A percentile compares a stretch with the other conserved stretches of the same genome.
Conservation (phyloP, 2,888 invertebrate genomes). For the Ormyrus rosae region DNA sequence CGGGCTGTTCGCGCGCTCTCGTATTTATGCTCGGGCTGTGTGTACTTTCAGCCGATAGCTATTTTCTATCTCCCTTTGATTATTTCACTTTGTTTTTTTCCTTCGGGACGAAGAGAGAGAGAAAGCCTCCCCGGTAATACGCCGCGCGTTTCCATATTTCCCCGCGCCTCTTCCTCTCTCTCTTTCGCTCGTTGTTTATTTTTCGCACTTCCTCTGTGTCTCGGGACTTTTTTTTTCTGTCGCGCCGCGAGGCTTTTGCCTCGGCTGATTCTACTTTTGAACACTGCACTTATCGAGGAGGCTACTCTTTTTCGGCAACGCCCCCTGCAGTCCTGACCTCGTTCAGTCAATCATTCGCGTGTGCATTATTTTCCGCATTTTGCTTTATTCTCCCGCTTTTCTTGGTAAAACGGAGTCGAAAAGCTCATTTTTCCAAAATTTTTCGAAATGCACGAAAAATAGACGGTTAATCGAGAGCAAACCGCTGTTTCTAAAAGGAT, state of each 20-base stretch:
- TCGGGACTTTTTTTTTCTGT: constrained; percentile 26
- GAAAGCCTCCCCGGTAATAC: constrained; percentile 8
- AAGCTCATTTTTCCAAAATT: background rate
- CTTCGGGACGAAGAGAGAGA: background rate
- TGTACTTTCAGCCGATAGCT: constrained; percentile 37
- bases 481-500: too few species aligned
- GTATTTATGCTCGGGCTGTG: constrained; percentile 13
- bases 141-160: constrained; percentile 28
- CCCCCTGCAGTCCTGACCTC: constrained; percentile 14
- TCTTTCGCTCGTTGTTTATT: constrained; percentile 46
- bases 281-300: constrained; percentile 31
- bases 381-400: too few species aligned
- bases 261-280: constrained; percentile 27
- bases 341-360: constrained; percentile 55
- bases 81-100: constrained; percentile 52
- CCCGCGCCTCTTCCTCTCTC: background rate
- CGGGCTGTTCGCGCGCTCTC: background rate
- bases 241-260: constrained; percentile 29
- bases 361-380: background rate
- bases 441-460: too few species aligned
- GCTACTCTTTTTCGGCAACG: constrained; percentile 17
- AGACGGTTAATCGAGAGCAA: too few species aligned
- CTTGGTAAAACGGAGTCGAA: background rate
- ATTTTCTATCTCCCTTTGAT: constrained; percentile 50
- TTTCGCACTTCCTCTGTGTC: constrained; percentile 50